Base-by-base conservation (phyloP, 2,888 invertebrate genomes). In the Portevinia maculata region DNA sequence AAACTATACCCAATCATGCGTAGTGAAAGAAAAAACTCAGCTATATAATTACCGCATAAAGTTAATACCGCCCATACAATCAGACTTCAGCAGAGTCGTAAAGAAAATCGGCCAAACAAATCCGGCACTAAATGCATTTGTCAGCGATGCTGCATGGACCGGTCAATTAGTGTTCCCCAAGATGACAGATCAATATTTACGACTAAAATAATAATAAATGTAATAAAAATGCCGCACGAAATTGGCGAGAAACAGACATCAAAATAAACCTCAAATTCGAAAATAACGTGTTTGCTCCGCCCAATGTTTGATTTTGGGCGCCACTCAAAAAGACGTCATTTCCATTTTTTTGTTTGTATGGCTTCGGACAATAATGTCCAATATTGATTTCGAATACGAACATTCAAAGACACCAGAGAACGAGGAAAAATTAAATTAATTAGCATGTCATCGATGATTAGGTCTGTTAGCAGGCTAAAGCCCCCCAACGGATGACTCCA, bases 381-480 rank as follows among this genome's bases (percentile, higher is more conserved):
- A 55, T 60, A 3, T 24, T 24, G 24, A 24, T 24, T 73, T 69
- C 53, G 67, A 44, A 48, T 57, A 19, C 53, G 41, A 4, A 6
- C 9, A 11, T 2, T 1, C 3, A 62, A 19, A n/a, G 7, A 4
- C n/a, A n/a, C n/a, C n/a, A n/a, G n/a, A 48, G 57, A 57, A 30
- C 13, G 32, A 41, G 9, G 34, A 28, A 44, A 15, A 55, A 48
- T 48, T 8, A 24, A 15, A 57, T 65, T 75, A 81, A 81, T 81
- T 81, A 81, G 81, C 81, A 75, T 81, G 70, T 71, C 75, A 75
- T 81, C 81, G 75, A 75, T 53, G 75, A 53, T 57, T 65, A 37
- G 24, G n/a, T 55, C 46, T 24, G 62, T 64, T 64, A 73, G 46
- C 52, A 46, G 24, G 8, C 19, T 5, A 3, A 1, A 19, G 28